phyloP scores from a whole-genome alignment of 2,797 vertebrate genomes.

The Parauchenoglanis punctatus region DNA sequence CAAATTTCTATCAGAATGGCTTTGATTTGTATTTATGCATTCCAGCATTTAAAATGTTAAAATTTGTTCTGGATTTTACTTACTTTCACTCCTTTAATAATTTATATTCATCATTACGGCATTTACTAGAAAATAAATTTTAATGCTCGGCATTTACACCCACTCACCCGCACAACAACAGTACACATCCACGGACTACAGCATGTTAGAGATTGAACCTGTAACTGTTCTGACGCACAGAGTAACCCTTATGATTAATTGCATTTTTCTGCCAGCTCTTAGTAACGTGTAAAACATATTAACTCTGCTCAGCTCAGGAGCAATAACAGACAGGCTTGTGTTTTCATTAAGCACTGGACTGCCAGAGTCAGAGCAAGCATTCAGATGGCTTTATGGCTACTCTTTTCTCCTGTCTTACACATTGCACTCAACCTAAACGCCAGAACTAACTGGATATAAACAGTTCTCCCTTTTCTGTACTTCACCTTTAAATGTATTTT shows the following conservation, averaged over 20 bases:
- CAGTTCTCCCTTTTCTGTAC: slow-evolving; percentile 4
- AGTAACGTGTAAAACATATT: slow-evolving; percentile 75
- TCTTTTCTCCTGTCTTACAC: slow-evolving; percentile 12
- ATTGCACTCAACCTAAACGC: slow-evolving; percentile 21
- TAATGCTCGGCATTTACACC: slow-evolving; percentile 37
- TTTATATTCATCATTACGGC: slow-evolving; percentile 37
- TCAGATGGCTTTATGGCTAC: slow-evolving; percentile 30
- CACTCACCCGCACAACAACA: slow-evolving; percentile 17
- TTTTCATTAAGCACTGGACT: slow-evolving; percentile 68
- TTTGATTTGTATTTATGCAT: no score
- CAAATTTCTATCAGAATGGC: no score
- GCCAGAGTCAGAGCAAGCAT: slow-evolving; percentile 60
- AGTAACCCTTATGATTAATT: slow-evolving; percentile 72
- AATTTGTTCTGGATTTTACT: slow-evolving; percentile 9
- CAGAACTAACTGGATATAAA: slow-evolving; percentile 25
- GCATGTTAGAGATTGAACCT: background rate
- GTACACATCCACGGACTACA: slow-evolving; percentile 11
- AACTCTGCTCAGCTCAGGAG: slow-evolving; percentile 72
- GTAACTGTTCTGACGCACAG: slow-evolving; percentile 50
- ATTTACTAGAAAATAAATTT: slow-evolving; percentile 63
- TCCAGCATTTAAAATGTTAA: background rate
- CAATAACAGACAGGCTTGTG: slow-evolving; percentile 58
- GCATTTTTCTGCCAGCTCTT: slow-evolving; percentile 73
- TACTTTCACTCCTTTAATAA: slow-evolving; percentile 43
- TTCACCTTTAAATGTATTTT: background rate